Conservation (phyloP, 2,113 vertebrate species). For the Silurus asotus region DNA sequence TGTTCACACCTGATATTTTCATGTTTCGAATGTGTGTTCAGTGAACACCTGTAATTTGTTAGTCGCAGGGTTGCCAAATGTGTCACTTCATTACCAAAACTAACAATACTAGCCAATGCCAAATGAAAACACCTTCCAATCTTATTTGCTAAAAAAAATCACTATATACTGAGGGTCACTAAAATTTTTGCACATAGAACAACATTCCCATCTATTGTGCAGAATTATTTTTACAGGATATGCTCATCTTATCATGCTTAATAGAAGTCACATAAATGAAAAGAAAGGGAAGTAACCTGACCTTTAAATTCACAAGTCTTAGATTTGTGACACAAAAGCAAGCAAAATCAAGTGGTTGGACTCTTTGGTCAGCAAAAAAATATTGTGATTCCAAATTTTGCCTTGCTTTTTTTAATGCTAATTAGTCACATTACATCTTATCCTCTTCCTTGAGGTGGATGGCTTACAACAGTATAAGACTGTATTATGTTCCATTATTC, state of each 20-base stretch:
- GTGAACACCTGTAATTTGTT: conserved; percentile 4
- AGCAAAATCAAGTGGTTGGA: background rate
- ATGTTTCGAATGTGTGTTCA: background rate
- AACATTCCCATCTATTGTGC: background rate
- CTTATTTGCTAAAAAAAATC: conserved; percentile 4
- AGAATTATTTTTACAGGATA: background rate
- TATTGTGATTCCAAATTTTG: background rate
- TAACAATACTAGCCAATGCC: background rate
- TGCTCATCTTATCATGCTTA: background rate
- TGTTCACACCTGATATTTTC: background rate
- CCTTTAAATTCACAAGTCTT: background rate
- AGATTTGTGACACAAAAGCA: background rate
- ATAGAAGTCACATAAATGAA: background rate
- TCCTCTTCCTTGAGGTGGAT: too few species aligned
- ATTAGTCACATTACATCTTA: background rate
- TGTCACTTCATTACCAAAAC: background rate
- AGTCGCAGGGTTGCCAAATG: background rate
- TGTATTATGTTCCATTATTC: too few species aligned
- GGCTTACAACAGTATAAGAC: too few species aligned
- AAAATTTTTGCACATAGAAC: background rate
- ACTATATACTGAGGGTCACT: background rate
- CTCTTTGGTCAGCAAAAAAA: background rate
- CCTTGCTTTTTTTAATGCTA: background rate
- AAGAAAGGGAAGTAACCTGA: background rate
- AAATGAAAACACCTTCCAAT: conserved; percentile 1